Evolutionary conservation across 1,140 invertebrate species (phyloP).

Genomic region (Metopolophium dirhodum): DNA sequence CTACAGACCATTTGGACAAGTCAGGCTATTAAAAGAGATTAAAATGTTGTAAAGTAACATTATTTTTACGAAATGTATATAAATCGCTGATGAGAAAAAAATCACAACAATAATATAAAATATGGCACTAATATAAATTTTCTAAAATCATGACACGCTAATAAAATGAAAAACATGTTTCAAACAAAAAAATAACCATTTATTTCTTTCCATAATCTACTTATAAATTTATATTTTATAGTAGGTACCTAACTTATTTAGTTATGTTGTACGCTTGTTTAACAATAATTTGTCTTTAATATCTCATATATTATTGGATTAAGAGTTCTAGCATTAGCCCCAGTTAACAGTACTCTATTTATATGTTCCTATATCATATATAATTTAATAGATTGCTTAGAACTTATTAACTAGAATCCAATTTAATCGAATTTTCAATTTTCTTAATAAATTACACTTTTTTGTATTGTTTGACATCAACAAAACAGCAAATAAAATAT

Average conservation of each 20-base stretch:
- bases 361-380: background rate
- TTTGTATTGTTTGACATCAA: background rate
- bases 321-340: background rate
- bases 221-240: background rate
- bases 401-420: background rate
- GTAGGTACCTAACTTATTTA: background rate
- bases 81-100: background rate
- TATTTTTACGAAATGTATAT: background rate
- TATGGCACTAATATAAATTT: background rate
- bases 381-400: background rate
- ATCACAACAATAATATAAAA: background rate
- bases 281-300: background rate
- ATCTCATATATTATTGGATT: background rate
- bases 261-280: background rate
- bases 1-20: too few species aligned
- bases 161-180: background rate
- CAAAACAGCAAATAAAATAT: background rate
- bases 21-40: background rate
- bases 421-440: background rate
- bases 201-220: background rate
- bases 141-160: background rate
- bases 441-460: constrained; percentile 13
- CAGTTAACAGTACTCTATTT: background rate
- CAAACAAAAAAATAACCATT: background rate
- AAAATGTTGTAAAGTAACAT: background rate